Evolutionary conservation across 2,888 invertebrate species (phyloP).

Genomic region (Epinotia brunnichana): DNA sequence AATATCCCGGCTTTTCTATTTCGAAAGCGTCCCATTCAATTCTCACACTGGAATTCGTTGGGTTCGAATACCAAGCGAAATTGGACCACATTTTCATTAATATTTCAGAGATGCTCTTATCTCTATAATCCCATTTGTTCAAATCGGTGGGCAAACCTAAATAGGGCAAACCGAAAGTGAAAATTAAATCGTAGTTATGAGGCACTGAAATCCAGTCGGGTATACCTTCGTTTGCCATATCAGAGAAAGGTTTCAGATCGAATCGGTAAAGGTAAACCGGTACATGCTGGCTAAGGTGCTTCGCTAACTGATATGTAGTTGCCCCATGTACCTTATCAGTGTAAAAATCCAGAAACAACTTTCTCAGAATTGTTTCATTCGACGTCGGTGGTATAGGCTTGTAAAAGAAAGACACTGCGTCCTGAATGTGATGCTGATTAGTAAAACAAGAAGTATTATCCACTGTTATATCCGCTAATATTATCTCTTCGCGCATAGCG

Average conservation of each 20-base stretch:
- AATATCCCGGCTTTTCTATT: slow-evolving; percentile 86
- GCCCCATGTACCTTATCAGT: slow-evolving; percentile 90
- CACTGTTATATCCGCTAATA: slow-evolving; percentile 84
- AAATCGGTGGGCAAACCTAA: slow-evolving; percentile 84
- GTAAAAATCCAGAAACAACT: slow-evolving; percentile 87
- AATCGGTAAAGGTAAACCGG: slow-evolving; percentile 89
- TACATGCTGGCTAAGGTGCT: slow-evolving; percentile 84
- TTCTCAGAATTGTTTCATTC: slow-evolving; percentile 85
- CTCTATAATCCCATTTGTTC: slow-evolving; percentile 89
- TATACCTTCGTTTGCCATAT: slow-evolving; percentile 85
- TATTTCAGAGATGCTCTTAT: slow-evolving; percentile 90
- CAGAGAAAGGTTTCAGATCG: slow-evolving; percentile 88
- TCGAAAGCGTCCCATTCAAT: slow-evolving; percentile 90
- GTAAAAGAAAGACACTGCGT: slow-evolving; percentile 91
- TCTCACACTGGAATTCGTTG: slow-evolving; percentile 87
- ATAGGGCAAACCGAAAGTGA: slow-evolving; percentile 92
- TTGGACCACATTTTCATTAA: slow-evolving; percentile 92
- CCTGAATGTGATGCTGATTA: slow-evolving; percentile 87
- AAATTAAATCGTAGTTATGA: slow-evolving; percentile 91
- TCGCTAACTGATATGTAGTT: slow-evolving; percentile 87
- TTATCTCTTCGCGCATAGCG: slow-evolving; percentile 85
- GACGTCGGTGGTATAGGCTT: slow-evolving; percentile 86
- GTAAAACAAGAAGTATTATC: slow-evolving; percentile 84
- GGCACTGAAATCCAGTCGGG: slow-evolving; percentile 92
- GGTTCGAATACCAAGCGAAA: slow-evolving; percentile 89